Evolutionary conservation across 2,888 invertebrate genomes (phyloP), one percentile per base, ranked within the genome.

Genomic region (Morpho deidamia): DNA sequence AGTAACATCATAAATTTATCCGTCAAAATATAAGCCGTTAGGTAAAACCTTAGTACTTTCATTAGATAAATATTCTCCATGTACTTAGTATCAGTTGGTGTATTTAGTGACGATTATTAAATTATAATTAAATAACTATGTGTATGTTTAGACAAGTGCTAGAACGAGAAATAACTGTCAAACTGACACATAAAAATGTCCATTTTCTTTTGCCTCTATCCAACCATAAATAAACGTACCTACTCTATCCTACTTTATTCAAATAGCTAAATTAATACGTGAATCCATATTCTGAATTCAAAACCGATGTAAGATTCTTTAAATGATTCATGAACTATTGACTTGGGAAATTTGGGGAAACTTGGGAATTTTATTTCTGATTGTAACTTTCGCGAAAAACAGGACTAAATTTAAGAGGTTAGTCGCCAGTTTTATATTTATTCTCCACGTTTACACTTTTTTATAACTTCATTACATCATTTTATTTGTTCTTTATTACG

Each of bases 241-340:
- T n/a, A n/a, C 45, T 49, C 53, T 58, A 60, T 63, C 58, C 53
- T 60, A 54, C 54, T 56, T 56, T 51, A 58, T 54, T 52, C 44
- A 56, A 60, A 58, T 58, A 62, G 59, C 56, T 53, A 48, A 58
- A 60, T 47, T 57, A 53, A 50, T 55, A 56, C 43, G 48, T 55
- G 55, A 39, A 53, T 54, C n/a, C n/a, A n/a, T 55, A 55, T 51
- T 52, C 58, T 58, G 52, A 60, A 61, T 61, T 59, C 59, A 60
- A 60, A 60, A 52, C 51, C 55, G 41, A 54, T 53, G 44, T 46
- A 55, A 60, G 56, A 51, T 51, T 46, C 52, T 55, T 56, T 62
- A 60, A 61, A 60, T 58, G 60, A 62, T 60, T 58, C 53, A 60
- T 52, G 60, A 60, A 50, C 49, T 60, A 60, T 63, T 60, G 59